Conservation (phyloP, 2,888 invertebrate genomes). For the Dione juno region DNA sequence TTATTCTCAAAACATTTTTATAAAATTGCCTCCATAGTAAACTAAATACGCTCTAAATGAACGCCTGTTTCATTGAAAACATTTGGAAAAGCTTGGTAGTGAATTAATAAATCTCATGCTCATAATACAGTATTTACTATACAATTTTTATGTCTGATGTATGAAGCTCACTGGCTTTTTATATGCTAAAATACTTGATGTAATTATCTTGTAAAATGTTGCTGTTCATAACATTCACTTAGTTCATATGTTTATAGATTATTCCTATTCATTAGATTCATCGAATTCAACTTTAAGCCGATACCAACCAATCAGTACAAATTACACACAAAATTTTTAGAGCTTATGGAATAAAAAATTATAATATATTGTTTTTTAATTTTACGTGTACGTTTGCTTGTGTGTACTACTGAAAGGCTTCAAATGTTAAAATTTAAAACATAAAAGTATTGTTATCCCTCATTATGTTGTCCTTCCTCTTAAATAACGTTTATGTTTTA, state of each 20-base stretch:
- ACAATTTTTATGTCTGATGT: conserved; percentile 9
- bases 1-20: not conserved
- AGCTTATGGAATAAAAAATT: too few species aligned
- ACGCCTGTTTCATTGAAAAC: conserved; percentile 2
- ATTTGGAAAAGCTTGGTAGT: conserved; percentile 6
- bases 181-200: not conserved
- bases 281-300: too few species aligned
- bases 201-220: not conserved
- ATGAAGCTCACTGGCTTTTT: conserved; percentile 4
- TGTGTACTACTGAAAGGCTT: too few species aligned
- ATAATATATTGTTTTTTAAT: too few species aligned
- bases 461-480: too few species aligned
- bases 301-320: too few species aligned
- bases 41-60: conserved; percentile 7
- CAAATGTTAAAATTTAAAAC: too few species aligned
- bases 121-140: conserved; percentile 10
- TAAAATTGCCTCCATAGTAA: conserved; percentile 4
- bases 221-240: not conserved
- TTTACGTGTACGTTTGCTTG: too few species aligned
- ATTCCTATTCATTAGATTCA: too few species aligned
- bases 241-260: not conserved
- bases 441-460: too few species aligned
- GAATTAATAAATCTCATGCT: conserved; percentile 2
- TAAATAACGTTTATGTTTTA: too few species aligned
- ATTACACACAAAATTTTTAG: too few species aligned